Conservation (phyloP, 1,140 invertebrate genomes). For the Harlomillsia oculata region DNA sequence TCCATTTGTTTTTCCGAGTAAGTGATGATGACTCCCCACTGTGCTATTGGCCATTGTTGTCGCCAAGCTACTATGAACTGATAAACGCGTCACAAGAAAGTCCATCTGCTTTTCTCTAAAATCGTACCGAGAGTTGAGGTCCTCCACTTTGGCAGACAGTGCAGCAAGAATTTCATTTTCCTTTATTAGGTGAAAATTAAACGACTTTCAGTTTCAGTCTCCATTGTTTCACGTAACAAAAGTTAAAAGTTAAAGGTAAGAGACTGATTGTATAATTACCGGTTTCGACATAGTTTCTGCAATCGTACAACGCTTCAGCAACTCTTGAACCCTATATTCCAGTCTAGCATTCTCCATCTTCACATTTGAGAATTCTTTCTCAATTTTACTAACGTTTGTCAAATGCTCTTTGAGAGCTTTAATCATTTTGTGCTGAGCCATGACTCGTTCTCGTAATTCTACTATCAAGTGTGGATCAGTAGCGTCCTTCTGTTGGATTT, state of each 20-base stretch:
- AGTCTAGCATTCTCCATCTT: conserved; percentile 18
- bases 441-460: conserved; percentile 12
- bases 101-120: conserved; percentile 31
- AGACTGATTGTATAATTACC: conserved; percentile 16
- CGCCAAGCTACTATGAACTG: background rate
- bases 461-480: conserved; percentile 6
- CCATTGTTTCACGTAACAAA: background rate
- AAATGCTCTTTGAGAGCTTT: conserved; percentile 13
- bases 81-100: conserved; percentile 13
- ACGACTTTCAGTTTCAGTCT: background rate
- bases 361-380: conserved; percentile 2
- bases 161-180: conserved; percentile 27
- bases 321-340: conserved; percentile 20
- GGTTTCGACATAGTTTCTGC: conserved; percentile 24
- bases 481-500: background rate
- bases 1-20: no score
- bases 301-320: conserved; percentile 2
- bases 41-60: background rate
- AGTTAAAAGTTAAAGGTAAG: background rate
- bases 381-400: background rate
- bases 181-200: conserved; percentile 8
- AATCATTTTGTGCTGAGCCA: conserved; percentile 29
- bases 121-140: conserved; percentile 23
- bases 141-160: conserved; percentile 26
- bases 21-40: background rate